Conservation (phyloP, 2,888 invertebrate genomes). For the Pseudococcus viburni region DNA sequence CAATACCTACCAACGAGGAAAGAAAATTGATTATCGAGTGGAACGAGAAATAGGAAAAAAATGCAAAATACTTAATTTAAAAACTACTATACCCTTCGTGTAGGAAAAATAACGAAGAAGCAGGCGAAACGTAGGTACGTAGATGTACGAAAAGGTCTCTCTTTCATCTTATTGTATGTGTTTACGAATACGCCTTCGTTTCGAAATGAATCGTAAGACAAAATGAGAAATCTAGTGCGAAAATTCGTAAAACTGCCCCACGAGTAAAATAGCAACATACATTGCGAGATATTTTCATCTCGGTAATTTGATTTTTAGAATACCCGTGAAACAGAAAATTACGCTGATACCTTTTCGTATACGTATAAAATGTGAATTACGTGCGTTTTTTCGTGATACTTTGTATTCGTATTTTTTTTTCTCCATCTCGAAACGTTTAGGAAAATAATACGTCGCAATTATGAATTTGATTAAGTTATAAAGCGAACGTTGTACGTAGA, state of each 20-base stretch:
- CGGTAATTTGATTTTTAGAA: conserved; percentile 45
- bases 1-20: background rate
- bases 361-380: background rate
- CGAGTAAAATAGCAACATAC: conserved; percentile 21
- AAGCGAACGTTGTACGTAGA: background rate
- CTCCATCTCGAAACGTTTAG: background rate
- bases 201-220: conserved; percentile 28
- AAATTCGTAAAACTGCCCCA: conserved; percentile 30
- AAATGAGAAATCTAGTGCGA: conserved; percentile 42
- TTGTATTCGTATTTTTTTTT: background rate
- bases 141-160: background rate
- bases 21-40: background rate
- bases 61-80: conserved; percentile 14
- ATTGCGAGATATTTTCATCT: conserved; percentile 37
- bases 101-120: too few species aligned
- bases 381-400: background rate
- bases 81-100: background rate
- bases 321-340: conserved; percentile 43
- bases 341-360: conserved; percentile 35
- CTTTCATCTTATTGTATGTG: conserved; percentile 16
- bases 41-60: background rate
- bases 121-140: too few species aligned
- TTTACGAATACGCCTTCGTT: background rate
- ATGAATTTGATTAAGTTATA: background rate
- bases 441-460: background rate